These are phyloP conservation scores for Pempheris klunzingeri DNA, from an alignment of 2,797 vertebrate genomes.

Conservation along the genomic window DNA sequence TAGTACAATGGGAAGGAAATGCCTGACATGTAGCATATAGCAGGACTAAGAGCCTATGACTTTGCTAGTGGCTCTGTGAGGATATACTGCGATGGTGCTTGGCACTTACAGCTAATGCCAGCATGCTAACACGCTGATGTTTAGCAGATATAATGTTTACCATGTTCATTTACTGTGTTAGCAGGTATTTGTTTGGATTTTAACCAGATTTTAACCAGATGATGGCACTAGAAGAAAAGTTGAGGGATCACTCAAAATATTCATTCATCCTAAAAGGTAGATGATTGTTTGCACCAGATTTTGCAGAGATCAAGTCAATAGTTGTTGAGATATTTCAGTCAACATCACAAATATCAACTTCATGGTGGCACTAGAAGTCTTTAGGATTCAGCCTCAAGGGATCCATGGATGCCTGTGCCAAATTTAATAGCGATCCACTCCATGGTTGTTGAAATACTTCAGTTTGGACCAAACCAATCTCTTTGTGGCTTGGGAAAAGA, in stretches of 20 bases:
- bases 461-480: neutral
- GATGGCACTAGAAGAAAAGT: neutral
- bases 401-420: neutral
- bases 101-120: neutral
- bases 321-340: neutral
- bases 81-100: neutral
- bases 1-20: neutral
- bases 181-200: too few relatives aligned
- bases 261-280: neutral
- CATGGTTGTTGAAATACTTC: neutral
- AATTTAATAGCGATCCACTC: neutral
- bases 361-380: neutral
- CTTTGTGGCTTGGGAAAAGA: neutral
- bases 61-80: neutral
- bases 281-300: neutral
- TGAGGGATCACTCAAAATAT: neutral
- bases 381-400: neutral
- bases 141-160: neutral
- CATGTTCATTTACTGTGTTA: neutral
- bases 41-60: neutral
- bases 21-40: neutral
- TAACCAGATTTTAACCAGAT: neutral
- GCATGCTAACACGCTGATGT: conserved; percentile 11
- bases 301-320: neutral
- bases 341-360: neutral